Evolutionary conservation across 2,113 vertebrate genomes (phyloP), one percentile per base, ranked within the genome.

Genomic region (Neofelis nebulosa): DNA sequence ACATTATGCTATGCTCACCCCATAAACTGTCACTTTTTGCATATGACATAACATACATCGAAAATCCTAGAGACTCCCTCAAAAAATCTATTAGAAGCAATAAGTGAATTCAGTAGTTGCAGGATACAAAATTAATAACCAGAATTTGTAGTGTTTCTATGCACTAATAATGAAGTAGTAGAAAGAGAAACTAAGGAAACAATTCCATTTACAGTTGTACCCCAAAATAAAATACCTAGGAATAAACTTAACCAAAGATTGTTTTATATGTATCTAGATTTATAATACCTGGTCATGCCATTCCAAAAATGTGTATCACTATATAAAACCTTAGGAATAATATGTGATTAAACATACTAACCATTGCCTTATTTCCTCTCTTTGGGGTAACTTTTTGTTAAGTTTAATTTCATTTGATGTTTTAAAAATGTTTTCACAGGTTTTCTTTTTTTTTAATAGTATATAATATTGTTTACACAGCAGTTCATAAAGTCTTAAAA

Each of bases 381-480:
- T 81, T 95, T 89, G 63, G 80, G 31, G 16, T 92, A 91, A 61
- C 5, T 79, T 91, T 88, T 89, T 63, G 38, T 65, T 73, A 89
- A 86, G 33, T 94, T 95, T 95, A 83, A 95, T 87, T 16, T 50
- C 76, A 48, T 88, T 61, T 81, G 21, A 5, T n/a, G 38, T 69
- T 96, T 94, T 82, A 69, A 96, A 95, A 89, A 66, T 84, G 89
- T 63, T 91, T 96, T 93, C 68, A 63, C 57, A 82, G 74, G 63
- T 89, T 92, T 23, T 96, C n/a, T 92, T 87, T 95, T 74, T 31
- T 31, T 82, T 92, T 29, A 38, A 31, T 89, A 69, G 27, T 89
- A 61, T 7, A 50, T 41, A 33, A 10, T 13, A 76, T 76, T 84
- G 38, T 50, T 92, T 86, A 80, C 73, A 80, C 23, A 80, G 50